phyloP scores from a whole-genome alignment of 2,888 invertebrate genomes.

The Drosophila fulvimacula region DNA sequence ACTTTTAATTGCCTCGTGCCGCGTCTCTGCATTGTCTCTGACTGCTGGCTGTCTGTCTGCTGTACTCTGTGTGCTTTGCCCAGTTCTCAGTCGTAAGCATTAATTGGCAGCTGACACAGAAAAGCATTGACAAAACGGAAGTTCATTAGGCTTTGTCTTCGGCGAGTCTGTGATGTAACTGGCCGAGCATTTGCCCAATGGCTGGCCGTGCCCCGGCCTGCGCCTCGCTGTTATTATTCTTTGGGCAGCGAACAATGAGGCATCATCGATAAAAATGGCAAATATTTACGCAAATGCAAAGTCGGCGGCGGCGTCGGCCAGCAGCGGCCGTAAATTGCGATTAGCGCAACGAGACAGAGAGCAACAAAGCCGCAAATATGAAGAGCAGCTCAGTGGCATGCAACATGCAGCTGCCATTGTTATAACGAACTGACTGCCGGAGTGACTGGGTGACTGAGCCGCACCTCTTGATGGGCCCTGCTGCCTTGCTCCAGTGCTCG shows the following conservation, averaged over 20 bases:
- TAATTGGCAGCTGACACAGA: conserved; percentile 63
- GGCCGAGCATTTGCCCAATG: conserved; percentile 26
- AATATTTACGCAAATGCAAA: conserved; percentile 58
- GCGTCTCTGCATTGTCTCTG: conserved; percentile 29
- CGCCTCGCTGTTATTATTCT: conserved; percentile 13
- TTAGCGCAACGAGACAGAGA: conserved; percentile 27
- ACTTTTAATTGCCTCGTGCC: conserved; percentile 40
- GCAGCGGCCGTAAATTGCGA: conserved; percentile 40
- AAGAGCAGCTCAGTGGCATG: conserved; percentile 55
- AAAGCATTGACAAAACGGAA: conserved; percentile 67
- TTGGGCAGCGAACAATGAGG: conserved; percentile 32
- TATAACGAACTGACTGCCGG: not conserved
- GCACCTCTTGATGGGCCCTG: conserved; percentile 14
- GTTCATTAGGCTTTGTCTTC: conserved; percentile 69
- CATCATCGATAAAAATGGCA: conserved; percentile 50
- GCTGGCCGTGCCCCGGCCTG: conserved; percentile 7
- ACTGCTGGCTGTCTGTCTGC: not conserved
- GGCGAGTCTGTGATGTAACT: conserved; percentile 38
- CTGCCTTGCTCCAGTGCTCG: conserved; percentile 17
- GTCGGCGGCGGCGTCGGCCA: conserved; percentile 31
- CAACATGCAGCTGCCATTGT: conserved; percentile 34
- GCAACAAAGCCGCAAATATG: conserved; percentile 38
- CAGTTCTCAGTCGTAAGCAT: conserved; percentile 45
- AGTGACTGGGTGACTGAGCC: conserved; percentile 9
- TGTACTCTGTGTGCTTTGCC: not conserved